Evolutionary conservation across 2,888 invertebrate species (phyloP).

Genomic region (Leucozona laternaria): DNA sequence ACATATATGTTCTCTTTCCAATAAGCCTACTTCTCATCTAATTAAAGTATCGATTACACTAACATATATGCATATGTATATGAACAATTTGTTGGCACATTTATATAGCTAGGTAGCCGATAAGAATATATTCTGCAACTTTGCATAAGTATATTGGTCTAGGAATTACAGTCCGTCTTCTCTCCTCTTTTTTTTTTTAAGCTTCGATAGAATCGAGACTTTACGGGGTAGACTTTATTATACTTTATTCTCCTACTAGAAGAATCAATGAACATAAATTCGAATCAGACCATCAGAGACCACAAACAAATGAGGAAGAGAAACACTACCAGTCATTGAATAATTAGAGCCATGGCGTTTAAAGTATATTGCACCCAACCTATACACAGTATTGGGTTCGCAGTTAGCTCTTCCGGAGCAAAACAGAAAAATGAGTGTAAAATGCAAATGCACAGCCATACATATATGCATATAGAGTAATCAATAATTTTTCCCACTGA

Average conservation of each 20-base stretch:
- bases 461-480: constrained; percentile 48
- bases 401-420: constrained; percentile 41
- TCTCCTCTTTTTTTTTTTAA: background rate
- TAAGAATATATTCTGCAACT: constrained; percentile 48
- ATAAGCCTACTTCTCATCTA: constrained; percentile 51
- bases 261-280: constrained; percentile 60
- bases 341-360: constrained; percentile 66
- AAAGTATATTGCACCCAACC: constrained; percentile 69
- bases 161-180: background rate
- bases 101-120: background rate
- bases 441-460: background rate
- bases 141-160: constrained; percentile 2
- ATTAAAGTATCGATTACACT: constrained; percentile 70
- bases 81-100: constrained; percentile 39
- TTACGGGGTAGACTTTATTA: background rate
- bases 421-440: background rate
- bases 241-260: background rate
- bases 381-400: background rate
- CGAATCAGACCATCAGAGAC: constrained; percentile 62
- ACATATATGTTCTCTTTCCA: constrained; percentile 19
- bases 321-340: constrained; percentile 50
- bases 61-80: background rate
- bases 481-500: constrained; percentile 54
- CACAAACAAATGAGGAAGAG: constrained; percentile 65
- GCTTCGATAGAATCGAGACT: background rate